Evolutionary conservation across 1,140 invertebrate species (phyloP).

Genomic region (Drosophila orena): DNA sequence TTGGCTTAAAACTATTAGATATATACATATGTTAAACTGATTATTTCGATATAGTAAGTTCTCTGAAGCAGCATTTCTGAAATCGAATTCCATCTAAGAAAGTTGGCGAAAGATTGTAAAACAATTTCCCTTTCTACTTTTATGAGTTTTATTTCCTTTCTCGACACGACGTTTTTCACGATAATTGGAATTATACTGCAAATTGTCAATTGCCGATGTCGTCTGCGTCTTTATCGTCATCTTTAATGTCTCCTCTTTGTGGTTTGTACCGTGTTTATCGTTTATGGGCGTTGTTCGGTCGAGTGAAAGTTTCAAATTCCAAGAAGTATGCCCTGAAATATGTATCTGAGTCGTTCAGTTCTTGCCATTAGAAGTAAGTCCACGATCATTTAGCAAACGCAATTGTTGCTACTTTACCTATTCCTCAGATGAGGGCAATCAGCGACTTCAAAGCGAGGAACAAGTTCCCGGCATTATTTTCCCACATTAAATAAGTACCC

Average conservation of each 20-base stretch:
- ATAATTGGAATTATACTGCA: constrained; percentile 75
- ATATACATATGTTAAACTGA: background rate
- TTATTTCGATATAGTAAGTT: no score
- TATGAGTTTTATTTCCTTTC: constrained; percentile 36
- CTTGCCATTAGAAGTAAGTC: constrained; percentile 59
- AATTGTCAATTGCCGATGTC: constrained; percentile 65
- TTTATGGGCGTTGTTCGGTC: constrained; percentile 68
- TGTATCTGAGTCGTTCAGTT: constrained; percentile 25
- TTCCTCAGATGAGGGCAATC: constrained; percentile 21
- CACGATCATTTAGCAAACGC: constrained; percentile 37
- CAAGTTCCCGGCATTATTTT: constrained; percentile 61
- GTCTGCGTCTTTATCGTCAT: constrained; percentile 10
- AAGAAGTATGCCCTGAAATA: constrained; percentile 49
- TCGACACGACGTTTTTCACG: constrained; percentile 48
- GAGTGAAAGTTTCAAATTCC: constrained; percentile 71
- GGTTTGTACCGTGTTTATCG: constrained; percentile 16
- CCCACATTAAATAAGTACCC: constrained; percentile 73
- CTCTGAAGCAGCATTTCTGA: background rate
- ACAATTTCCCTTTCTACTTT: constrained; percentile 30
- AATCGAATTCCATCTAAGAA: background rate
- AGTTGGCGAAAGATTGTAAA: background rate
- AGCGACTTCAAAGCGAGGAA: constrained; percentile 59
- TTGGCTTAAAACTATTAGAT: background rate
- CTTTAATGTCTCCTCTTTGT: constrained; percentile 9
- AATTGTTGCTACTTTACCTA: constrained; percentile 23